Evolutionary conservation across 2,797 vertebrate genomes (phyloP), one percentile per base, ranked within the genome.

Genomic region (Onychomys torridus): DNA sequence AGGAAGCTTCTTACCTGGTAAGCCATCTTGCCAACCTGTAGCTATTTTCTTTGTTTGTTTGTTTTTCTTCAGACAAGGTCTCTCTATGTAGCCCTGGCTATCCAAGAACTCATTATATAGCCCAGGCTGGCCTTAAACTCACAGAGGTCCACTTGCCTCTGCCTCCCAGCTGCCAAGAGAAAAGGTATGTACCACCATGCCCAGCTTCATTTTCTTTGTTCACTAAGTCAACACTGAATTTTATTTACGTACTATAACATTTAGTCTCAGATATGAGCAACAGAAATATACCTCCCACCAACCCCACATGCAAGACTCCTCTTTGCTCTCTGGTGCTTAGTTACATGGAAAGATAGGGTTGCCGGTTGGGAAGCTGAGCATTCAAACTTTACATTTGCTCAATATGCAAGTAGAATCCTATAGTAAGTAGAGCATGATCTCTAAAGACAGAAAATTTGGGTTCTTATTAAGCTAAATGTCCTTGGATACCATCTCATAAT

Each of bases 401-500:
- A 92, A 93, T 29, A 43, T 0, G 81, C 71, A 87, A 83, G 57
- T 13, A 40, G 43, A 82, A 27, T 79, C 87, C 40, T 67, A 92
- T 9, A 92, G 88, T 79, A 93, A 97, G 94, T 91, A 94, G 96
- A 91, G 52, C 69, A 89, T 87, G 69, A 71, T 93, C 84, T 87
- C 92, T 61, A 75, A 29, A 96, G 81, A 63, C 61, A 90, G 84
- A 84, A 93, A 89, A 93, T 63, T 27, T 49, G 55, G 86, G 94
- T 95, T 97, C 93, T 93, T 89, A 94, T 82, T 93, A 61, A 88
- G 55, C 71, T 46, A 4, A 96, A 52, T 73, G 81, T 96, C 92
- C 92, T 90, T 85, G 69, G 85, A n/a, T 83, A 95, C 94, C 13
- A 97, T 93, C 94, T 96, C 71, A 93, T 83, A 92, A 94, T 95